These are phyloP conservation scores for Himalopsyche japonica DNA, from an alignment of 2,888 invertebrate species.

Conservation along the genomic window DNA sequence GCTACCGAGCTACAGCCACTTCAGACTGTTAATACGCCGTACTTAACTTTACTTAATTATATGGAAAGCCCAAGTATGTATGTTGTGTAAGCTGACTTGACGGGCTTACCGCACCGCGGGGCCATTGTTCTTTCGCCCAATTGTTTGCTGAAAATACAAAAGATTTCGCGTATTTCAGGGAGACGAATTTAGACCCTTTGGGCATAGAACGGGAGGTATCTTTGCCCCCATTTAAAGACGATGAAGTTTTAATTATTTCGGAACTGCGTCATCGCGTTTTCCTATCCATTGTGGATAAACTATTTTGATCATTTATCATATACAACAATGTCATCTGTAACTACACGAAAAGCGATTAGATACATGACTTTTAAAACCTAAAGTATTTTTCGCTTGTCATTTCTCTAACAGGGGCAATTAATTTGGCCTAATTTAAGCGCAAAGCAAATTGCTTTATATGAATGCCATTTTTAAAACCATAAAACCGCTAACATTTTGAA, in stretches of 20 bases:
- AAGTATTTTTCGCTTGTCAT: too few species aligned
- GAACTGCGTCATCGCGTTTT: conserved; percentile 4
- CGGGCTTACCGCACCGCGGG: conserved; percentile 16
- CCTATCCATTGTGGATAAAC: not conserved
- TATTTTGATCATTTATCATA: not conserved
- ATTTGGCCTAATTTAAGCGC: too few species aligned
- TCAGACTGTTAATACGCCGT: conserved; percentile 25
- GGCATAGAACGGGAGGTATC: conserved; percentile 3
- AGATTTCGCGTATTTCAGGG: conserved; percentile 4
- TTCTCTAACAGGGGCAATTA: too few species aligned
- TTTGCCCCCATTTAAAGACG: not conserved
- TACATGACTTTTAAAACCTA: not conserved
- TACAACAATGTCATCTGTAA: not conserved
- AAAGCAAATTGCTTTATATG: too few species aligned
- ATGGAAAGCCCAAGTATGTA: conserved; percentile 25
- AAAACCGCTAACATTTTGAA: too few species aligned
- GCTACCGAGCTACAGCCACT: conserved; percentile 8
- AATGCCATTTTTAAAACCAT: too few species aligned
- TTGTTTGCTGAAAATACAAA: conserved; percentile 34
- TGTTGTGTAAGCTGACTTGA: conserved; percentile 26
- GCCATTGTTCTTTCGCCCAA: conserved; percentile 34
- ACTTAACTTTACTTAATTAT: conserved; percentile 37
- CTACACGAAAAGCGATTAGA: not conserved
- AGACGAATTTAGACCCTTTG: conserved; percentile 11
- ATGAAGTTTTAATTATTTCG: conserved; percentile 31